Evolutionary conservation across 2,888 invertebrate species (phyloP).

Genomic region (Timandra comae): DNA sequence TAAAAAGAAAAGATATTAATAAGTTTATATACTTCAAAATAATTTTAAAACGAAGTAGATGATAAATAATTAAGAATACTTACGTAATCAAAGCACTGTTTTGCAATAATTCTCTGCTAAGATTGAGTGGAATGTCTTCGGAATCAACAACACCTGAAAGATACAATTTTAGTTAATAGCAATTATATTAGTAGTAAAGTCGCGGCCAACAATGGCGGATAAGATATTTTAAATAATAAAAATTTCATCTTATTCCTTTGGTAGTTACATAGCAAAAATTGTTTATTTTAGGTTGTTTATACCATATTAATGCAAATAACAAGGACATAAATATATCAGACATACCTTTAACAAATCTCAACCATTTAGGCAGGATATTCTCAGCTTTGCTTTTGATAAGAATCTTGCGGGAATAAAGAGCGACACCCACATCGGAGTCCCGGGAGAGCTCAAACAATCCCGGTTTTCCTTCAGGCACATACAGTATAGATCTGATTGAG

Average conservation of each 20-base stretch:
- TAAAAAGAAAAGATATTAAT: slow-evolving; percentile 20
- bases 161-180: neutral
- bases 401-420: slow-evolving; percentile 94
- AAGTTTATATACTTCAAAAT: too few relatives aligned
- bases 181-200: neutral
- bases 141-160: slow-evolving; percentile 95
- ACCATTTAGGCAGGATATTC: slow-evolving; percentile 94
- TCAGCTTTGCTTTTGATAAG: slow-evolving; percentile 94
- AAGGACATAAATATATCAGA: too few relatives aligned
- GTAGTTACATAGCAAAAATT: too few relatives aligned
- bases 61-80: slow-evolving; percentile 35
- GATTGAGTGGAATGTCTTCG: slow-evolving; percentile 98
- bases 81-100: slow-evolving; percentile 93
- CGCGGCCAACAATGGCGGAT: too few relatives aligned
- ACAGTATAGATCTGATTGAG: slow-evolving; percentile 92
- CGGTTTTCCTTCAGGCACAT: slow-evolving; percentile 95
- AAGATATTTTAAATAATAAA: too few relatives aligned
- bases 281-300: too few relatives aligned
- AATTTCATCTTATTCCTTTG: too few relatives aligned
- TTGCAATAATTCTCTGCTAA: slow-evolving; percentile 96
- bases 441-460: slow-evolving; percentile 93
- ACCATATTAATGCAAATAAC: too few relatives aligned
- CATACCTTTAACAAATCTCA: slow-evolving; percentile 93
- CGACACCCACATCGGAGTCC: slow-evolving; percentile 89
- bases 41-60: neutral